Evolutionary conservation across 1,140 invertebrate genomes (phyloP).

Genomic region (Pseudoatta argentina): DNA sequence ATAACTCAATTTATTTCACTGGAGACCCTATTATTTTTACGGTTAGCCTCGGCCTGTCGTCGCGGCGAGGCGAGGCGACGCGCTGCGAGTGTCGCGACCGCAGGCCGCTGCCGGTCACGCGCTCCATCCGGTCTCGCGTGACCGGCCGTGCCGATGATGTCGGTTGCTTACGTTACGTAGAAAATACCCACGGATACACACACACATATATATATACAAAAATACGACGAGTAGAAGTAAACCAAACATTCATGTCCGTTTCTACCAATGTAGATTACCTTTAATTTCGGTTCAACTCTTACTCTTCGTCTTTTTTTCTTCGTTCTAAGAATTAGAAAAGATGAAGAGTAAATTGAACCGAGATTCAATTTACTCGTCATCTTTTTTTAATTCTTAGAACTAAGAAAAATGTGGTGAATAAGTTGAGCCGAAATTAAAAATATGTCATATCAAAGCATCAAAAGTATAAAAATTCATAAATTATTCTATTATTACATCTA

Average conservation of each 20-base stretch:
- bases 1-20: constrained; percentile 87
- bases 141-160: constrained; percentile 27
- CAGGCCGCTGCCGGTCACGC: constrained; percentile 71
- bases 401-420: too few species aligned
- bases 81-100: constrained; percentile 31
- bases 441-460: too few species aligned
- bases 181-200: not conserved
- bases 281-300: too few species aligned
- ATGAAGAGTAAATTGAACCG: too few species aligned
- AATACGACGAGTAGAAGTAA: not conserved
- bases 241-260: not conserved
- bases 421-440: too few species aligned
- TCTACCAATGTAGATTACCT: too few species aligned
- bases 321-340: too few species aligned
- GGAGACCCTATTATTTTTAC: constrained; percentile 83
- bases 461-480: too few species aligned
- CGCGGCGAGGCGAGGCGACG: constrained; percentile 66
- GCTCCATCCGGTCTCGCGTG: constrained; percentile 75
- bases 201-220: not conserved
- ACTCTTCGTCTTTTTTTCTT: too few species aligned
- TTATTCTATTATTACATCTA: too few species aligned
- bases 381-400: too few species aligned
- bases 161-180: constrained; percentile 26
- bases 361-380: too few species aligned
- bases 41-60: constrained; percentile 75